Conservation (phyloP, 2,888 invertebrate species). For the Agriotes lineatus region DNA sequence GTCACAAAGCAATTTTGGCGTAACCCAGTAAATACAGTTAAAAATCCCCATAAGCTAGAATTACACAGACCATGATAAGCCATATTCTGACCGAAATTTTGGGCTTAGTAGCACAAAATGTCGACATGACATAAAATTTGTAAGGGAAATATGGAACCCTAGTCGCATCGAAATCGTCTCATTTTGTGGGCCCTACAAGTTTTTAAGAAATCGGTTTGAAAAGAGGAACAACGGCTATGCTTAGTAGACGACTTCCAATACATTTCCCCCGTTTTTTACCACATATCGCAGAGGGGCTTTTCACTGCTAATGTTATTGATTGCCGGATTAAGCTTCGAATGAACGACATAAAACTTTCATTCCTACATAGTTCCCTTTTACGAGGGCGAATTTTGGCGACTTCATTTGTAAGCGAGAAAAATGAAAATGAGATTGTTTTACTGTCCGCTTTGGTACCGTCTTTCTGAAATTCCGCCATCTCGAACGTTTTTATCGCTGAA, state of each 20-base stretch:
- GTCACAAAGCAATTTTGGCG: too few species aligned
- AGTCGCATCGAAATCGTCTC: too few species aligned
- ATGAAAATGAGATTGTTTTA: constrained; percentile 28
- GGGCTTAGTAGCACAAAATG: too few species aligned
- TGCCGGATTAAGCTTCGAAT: constrained; percentile 26
- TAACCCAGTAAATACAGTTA: too few species aligned
- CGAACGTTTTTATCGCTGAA: constrained; percentile 18
- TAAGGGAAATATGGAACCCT: too few species aligned
- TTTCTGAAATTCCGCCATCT: constrained; percentile 11
- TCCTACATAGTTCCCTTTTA: constrained; percentile 32
- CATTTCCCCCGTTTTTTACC: not conserved
- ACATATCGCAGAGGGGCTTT: constrained; percentile 7
- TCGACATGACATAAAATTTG: too few species aligned
- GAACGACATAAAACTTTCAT: constrained; percentile 30
- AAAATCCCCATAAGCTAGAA: too few species aligned
- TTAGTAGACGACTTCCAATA: not conserved
- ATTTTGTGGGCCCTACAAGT: too few species aligned
- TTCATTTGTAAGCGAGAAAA: constrained; percentile 31
- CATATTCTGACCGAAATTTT: too few species aligned
- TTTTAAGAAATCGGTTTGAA: too few species aligned
- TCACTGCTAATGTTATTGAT: constrained; percentile 29
- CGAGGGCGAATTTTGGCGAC: constrained; percentile 30
- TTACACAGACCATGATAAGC: too few species aligned
- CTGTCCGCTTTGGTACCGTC: constrained; percentile 10
- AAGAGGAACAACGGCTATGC: too few species aligned